Base-by-base conservation (phyloP, 1,140 invertebrate genomes). In the Drosophila quadrilineata region DNA sequence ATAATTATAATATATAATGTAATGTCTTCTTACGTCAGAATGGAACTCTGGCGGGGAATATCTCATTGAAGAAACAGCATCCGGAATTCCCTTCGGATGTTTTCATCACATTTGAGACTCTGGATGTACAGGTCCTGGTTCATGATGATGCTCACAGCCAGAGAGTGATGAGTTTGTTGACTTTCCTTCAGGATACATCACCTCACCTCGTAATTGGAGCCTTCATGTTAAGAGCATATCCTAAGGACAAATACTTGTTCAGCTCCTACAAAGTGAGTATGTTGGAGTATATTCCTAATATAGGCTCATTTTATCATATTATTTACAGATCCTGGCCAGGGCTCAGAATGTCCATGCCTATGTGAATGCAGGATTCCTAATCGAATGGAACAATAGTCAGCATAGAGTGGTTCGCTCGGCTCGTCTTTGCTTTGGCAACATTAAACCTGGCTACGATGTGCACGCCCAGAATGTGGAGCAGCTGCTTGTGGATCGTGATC, bases 261-360 rank as follows among this genome's bases (percentile, higher is more conserved):
- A 66, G 71, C 54, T 85, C 70, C 28, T 91, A 90, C 43, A 85
- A 96, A 93, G 93, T 96, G 58, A 49, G 28, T 14, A n/a, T n/a
- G n/a, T n/a, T n/a, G n/a, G n/a, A n/a, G n/a, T n/a, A n/a, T n/a
- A n/a, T n/a, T n/a, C n/a, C n/a, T n/a, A n/a, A n/a, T n/a, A n/a
- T n/a, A n/a, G n/a, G n/a, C n/a, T n/a, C n/a, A 1, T 5, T 8
- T 35, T 1, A 8, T 9, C 2, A 12, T 9, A 4, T 0, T 6
- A 1, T 26, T 43, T 73, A 79, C 8, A 88, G 77, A 87, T 89
- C 4, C 95, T 95, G 91, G 92, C 93, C 0, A 91, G 95, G 59
- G 93, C 93, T 0, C 94, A 95, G 91, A 97, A 96, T 88, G 93
- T 95, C 0, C 95, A 96, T 77, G 95, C 96, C 0, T 93, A 94